Conservation (phyloP, 2,797 vertebrate genomes). For the Gephyroberyx darwinii region DNA sequence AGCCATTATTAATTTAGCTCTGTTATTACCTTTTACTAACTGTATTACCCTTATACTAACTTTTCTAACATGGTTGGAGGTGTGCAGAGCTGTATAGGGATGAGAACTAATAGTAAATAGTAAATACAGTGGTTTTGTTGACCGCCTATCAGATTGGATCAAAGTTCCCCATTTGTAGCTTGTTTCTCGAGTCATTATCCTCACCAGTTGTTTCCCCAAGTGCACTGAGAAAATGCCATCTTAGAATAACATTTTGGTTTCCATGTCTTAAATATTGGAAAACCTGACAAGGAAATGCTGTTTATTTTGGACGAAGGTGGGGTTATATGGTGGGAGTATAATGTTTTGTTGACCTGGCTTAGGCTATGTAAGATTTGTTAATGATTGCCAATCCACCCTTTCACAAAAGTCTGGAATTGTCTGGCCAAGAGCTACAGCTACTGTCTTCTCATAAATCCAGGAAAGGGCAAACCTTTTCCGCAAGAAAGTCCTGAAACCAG, state of each 20-base stretch:
- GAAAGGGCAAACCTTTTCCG: slow-evolving; percentile 32
- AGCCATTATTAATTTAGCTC: background rate
- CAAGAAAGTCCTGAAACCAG: slow-evolving; percentile 26
- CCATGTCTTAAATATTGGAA: slow-evolving; percentile 42
- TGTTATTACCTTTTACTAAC: background rate
- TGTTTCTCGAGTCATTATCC: slow-evolving; percentile 16
- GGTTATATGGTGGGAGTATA: slow-evolving; percentile 13
- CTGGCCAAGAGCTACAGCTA: slow-evolving; percentile 34
- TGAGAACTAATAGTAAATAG: background rate
- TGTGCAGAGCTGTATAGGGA: background rate
- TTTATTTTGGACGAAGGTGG: slow-evolving; percentile 57
- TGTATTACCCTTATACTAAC: no score
- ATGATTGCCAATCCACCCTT: slow-evolving; percentile 22
- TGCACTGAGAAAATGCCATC: slow-evolving; percentile 5
- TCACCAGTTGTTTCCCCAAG: slow-evolving; percentile 40
- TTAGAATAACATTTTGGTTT: slow-evolving; percentile 48
- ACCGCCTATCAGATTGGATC: slow-evolving; percentile 14
- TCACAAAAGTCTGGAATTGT: slow-evolving; percentile 30
- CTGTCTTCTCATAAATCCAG: slow-evolving; percentile 49
- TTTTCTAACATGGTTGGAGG: background rate
- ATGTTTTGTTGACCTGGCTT: slow-evolving; percentile 60
- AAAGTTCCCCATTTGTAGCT: slow-evolving; percentile 33
- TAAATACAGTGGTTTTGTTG: background rate
- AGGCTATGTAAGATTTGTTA: slow-evolving; percentile 41
- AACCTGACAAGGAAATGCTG: slow-evolving; percentile 47